Evolutionary conservation across 2,113 vertebrate genomes (phyloP), one percentile per base, ranked within the genome.

Genomic region (Nycticorax nycticorax): DNA sequence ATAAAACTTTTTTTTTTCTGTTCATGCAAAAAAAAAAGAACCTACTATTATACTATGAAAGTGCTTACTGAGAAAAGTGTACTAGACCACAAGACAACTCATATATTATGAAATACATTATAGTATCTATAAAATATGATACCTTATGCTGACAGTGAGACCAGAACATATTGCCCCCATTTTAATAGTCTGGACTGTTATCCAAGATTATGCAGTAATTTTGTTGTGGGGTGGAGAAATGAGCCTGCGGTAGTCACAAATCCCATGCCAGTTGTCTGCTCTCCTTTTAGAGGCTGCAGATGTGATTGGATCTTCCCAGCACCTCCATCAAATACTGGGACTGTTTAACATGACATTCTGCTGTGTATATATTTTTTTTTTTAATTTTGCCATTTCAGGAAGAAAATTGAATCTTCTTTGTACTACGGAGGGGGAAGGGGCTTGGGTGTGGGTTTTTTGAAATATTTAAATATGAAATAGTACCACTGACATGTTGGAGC

Each of bases 371-470:
- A 4, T 59, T 8, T 23, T 43, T 45, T 17, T 56, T 55, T 53
- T n/a, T 12, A 24, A n/a, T 73, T 60, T 78, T 92, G 23, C 35
- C 33, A n/a, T 82, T 91, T 91, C 45, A 79, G 23, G 30, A 71
- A 63, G 67, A 37, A 89, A 89, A 26, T 32, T 53, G 10, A 39
- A 37, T 37, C 4, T 28, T 66, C 17, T 43, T 66, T 81, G 14
- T 47, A 13, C 28, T 85, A 10, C 52, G 62, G 16, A 73, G 33
- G 8, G 16, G 4, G 27, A 78, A 27, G 68, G 15, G 8, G 33
- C 15, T 80, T 67, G 32, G 4, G 9, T 11, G 20, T 27, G 1
- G 0, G 0, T 5, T 53, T 73, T 62, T 43, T 19, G 0, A 88
- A 79, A 41, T 47, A 63, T 17, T 48, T 75, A 27, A n/a, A 30